These are phyloP conservation scores for Leptoclinus maculatus DNA, from an alignment of 2,797 vertebrate genomes.

Conservation along the genomic window DNA sequence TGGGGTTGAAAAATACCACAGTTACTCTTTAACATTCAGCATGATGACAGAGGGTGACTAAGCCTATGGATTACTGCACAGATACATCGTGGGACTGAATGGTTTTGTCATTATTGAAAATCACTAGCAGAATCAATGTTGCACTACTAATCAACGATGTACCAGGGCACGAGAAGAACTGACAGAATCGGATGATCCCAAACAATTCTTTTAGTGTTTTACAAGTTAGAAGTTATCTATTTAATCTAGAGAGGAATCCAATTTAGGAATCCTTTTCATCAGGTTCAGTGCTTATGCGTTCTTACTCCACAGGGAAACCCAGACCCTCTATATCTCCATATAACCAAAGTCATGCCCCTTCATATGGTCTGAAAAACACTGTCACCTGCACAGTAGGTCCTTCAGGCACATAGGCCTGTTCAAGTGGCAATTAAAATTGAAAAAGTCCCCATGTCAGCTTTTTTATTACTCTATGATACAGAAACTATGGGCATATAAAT, in stretches of 20 bases:
- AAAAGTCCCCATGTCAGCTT: slow-evolving; percentile 62
- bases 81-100: not conserved
- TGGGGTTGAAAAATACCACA: not conserved
- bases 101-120: slow-evolving; percentile 10
- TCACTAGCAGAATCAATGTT: slow-evolving; percentile 2
- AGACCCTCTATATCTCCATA: slow-evolving; percentile 22
- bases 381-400: slow-evolving; percentile 24
- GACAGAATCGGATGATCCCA: not conserved
- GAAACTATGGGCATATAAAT: slow-evolving; percentile 60
- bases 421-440: slow-evolving; percentile 70
- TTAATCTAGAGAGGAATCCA: not conserved
- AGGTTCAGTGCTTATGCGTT: slow-evolving; percentile 9
- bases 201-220: not conserved
- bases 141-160: slow-evolving; percentile 10
- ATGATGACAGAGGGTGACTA: not conserved
- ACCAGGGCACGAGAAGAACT: not conserved
- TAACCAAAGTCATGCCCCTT: slow-evolving; percentile 39
- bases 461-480: slow-evolving; percentile 52
- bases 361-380: slow-evolving; percentile 32
- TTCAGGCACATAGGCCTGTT: slow-evolving; percentile 33
- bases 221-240: slow-evolving; percentile 14
- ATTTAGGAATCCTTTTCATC: slow-evolving; percentile 13
- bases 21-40: not conserved
- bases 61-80: slow-evolving; percentile 18
- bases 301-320: slow-evolving; percentile 27